These are phyloP conservation scores for Hetaerina titia DNA, from an alignment of 2,888 invertebrate genomes.

Conservation along the genomic window DNA sequence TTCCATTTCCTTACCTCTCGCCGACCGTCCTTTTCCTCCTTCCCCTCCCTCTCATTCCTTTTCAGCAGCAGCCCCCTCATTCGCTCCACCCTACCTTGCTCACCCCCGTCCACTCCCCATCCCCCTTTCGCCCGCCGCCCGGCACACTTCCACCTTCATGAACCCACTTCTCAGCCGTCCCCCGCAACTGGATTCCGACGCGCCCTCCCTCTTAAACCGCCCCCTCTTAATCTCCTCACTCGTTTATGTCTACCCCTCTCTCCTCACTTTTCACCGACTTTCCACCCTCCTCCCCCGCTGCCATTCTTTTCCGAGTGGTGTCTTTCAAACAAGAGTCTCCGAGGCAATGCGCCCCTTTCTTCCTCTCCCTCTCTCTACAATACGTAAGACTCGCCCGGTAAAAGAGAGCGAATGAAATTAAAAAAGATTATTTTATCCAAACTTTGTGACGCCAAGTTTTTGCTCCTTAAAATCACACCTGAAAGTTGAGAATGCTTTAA, in stretches of 20 bases:
- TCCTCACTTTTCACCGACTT: not conserved
- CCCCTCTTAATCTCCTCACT: not conserved
- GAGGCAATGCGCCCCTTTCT: not conserved
- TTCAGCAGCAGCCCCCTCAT: not conserved
- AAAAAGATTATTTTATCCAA: no score
- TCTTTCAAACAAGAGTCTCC: not conserved
- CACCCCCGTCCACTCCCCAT: not conserved
- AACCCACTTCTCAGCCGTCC: not conserved
- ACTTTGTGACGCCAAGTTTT: no score
- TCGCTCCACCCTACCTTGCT: not conserved
- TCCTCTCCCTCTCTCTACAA: not conserved
- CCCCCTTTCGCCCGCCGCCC: not conserved
- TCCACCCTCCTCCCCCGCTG: not conserved
- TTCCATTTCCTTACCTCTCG: not conserved
- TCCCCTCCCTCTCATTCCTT: not conserved
- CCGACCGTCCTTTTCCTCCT: not conserved
- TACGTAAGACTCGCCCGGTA: no score
- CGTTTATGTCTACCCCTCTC: not conserved
- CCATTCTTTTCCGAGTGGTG: constrained; percentile 1
- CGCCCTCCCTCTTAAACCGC: not conserved
- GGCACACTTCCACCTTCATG: not conserved
- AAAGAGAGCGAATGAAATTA: no score
- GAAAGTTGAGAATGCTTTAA: not conserved
- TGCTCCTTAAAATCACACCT: no score
- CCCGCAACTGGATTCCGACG: not conserved